Percentiles rank a stretch among this genome's conserved stretches.
Evolutionary conservation across 2,797 vertebrate species (phyloP).

Genomic region (Clangula hyemalis): DNA sequence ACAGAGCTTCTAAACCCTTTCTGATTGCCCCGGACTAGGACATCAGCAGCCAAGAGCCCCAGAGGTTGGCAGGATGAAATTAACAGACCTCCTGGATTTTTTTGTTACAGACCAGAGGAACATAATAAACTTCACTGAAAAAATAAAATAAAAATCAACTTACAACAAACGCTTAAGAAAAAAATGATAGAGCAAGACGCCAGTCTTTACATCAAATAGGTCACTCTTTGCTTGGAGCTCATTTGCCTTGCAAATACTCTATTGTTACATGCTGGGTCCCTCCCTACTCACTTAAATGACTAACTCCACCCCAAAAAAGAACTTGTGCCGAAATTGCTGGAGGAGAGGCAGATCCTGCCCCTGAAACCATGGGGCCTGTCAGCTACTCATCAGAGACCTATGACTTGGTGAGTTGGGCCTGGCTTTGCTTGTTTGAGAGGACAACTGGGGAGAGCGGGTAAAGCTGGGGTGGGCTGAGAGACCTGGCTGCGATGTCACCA

Average conservation of each 20-base stretch:
- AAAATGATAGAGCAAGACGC: background rate
- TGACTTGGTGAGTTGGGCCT: constrained; percentile 54
- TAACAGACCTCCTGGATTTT: background rate
- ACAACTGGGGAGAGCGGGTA: background rate
- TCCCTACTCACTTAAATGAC: background rate
- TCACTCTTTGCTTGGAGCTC: background rate
- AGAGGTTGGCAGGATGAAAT: background rate
- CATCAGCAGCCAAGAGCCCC: background rate
- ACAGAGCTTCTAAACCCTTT: background rate
- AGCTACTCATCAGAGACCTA: constrained; percentile 67
- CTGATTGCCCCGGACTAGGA: fast-evolving
- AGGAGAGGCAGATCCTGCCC: background rate
- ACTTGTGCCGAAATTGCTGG: constrained; percentile 20
- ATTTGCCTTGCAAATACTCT: constrained; percentile 67
- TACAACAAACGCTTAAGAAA: background rate
- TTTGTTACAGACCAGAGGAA: background rate
- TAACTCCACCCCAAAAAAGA: constrained; percentile 35
- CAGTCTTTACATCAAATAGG: background rate
- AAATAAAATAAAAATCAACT: background rate
- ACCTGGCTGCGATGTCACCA: background rate
- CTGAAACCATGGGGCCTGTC: constrained; percentile 48
- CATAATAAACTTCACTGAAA: background rate
- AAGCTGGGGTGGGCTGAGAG: background rate
- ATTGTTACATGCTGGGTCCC: background rate
- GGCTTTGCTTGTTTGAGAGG: background rate